These are phyloP conservation scores for Microtus richardsoni DNA, from an alignment of 2,113 vertebrate species.

Conservation along the genomic window DNA sequence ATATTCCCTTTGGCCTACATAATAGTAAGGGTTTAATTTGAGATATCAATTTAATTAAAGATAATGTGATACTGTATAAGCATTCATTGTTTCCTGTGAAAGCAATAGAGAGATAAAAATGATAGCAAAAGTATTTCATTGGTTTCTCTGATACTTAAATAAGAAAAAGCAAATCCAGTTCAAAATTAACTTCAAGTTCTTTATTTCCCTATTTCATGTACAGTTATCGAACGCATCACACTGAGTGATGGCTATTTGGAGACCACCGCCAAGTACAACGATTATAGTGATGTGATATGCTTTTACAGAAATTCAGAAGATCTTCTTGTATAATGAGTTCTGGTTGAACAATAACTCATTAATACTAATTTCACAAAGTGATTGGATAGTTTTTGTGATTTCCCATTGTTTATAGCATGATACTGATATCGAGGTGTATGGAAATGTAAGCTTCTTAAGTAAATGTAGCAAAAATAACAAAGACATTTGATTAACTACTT, in stretches of 20 bases:
- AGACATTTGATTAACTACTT: background rate
- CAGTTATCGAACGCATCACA: background rate
- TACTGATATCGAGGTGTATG: background rate
- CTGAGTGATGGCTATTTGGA: background rate
- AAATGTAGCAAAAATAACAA: background rate
- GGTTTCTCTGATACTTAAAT: background rate
- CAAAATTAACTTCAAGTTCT: background rate
- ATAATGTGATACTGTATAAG: background rate
- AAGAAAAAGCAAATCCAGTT: background rate
- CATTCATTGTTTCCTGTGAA: background rate
- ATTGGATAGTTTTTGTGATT: background rate
- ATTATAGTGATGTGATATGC: background rate
- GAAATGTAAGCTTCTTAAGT: background rate
- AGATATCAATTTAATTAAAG: background rate
- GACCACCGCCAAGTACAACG: background rate
- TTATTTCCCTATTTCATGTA: background rate
- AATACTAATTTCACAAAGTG: constrained; percentile 11
- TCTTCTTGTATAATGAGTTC: constrained; percentile 5
- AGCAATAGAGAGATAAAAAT: background rate
- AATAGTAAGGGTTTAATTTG: background rate
- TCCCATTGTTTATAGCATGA: background rate
- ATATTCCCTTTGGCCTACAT: rapidly evolving
- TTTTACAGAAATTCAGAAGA: background rate
- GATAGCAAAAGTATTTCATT: background rate
- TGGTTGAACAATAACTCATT: background rate